Evolutionary conservation across 2,797 vertebrate genomes (phyloP).

Genomic region (Triplophysa yarkandensis): DNA sequence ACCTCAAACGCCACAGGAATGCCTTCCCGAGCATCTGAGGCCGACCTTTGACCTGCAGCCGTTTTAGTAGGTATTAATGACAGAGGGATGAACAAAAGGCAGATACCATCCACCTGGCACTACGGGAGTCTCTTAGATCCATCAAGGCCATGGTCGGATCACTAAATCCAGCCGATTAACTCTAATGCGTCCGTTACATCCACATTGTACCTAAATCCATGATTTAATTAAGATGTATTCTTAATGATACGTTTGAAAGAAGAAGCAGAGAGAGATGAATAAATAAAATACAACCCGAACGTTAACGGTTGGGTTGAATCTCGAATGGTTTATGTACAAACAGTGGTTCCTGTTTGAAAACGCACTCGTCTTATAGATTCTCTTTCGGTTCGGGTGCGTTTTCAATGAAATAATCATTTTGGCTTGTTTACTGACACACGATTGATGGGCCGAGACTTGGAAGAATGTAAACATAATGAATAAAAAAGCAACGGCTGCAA

Average conservation of each 20-base stretch:
- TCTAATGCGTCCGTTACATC: slow-evolving; percentile 61
- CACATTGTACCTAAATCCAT: slow-evolving; percentile 49
- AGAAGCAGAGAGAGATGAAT: slow-evolving; percentile 2
- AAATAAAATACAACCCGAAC: background rate
- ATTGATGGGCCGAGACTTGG: slow-evolving; percentile 14
- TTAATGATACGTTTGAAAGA: slow-evolving; percentile 59
- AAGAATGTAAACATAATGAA: slow-evolving; percentile 38
- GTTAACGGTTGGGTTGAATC: slow-evolving; percentile 18
- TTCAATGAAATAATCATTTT: slow-evolving; percentile 44
- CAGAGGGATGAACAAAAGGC: slow-evolving; percentile 2
- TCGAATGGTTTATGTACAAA: slow-evolving; percentile 11
- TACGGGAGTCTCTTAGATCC: background rate
- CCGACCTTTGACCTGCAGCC: slow-evolving; percentile 18
- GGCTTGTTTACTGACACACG: slow-evolving; percentile 9
- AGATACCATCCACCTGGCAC: slow-evolving; percentile 28
- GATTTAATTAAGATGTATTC: slow-evolving; percentile 61
- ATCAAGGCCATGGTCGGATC: slow-evolving; percentile 7
- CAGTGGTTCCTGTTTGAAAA: slow-evolving; percentile 9
- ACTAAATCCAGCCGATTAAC: slow-evolving; percentile 25
- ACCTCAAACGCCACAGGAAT: slow-evolving; percentile 16
- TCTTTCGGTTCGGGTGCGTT: slow-evolving; percentile 12
- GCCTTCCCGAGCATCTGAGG: background rate
- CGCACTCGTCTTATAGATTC: slow-evolving; percentile 26
- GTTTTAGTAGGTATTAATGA: slow-evolving; percentile 23
- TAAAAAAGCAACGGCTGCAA: slow-evolving; percentile 23